These are phyloP conservation scores for Mastacembelus armatus DNA, from an alignment of 2,797 vertebrate species.

Conservation along the genomic window DNA sequence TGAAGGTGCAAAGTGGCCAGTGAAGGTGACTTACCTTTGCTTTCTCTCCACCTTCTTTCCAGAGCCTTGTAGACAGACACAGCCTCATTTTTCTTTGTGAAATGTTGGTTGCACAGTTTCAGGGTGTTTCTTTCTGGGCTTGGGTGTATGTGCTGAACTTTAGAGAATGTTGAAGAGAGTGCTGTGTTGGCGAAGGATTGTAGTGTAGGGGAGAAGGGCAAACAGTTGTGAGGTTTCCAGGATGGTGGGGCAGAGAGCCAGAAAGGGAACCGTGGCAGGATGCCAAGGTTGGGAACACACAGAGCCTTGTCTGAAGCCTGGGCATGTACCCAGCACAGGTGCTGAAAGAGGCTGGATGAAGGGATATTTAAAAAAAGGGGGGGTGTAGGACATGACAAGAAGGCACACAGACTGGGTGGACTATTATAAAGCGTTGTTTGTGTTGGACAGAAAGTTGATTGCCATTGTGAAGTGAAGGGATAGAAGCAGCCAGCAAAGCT, in stretches of 20 bases:
- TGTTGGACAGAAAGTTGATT: conserved; percentile 66
- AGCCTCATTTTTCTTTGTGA: conserved; percentile 42
- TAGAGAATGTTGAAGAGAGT: conserved; percentile 28
- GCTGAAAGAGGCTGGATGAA: conserved; percentile 75
- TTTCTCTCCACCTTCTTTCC: conserved; percentile 47
- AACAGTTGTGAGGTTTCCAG: conserved; percentile 82
- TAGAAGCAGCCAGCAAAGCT: conserved; percentile 39
- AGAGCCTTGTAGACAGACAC: conserved; percentile 24
- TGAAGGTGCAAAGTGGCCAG: conserved; percentile 65
- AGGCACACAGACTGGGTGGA: conserved; percentile 57
- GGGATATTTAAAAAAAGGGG: conserved; percentile 45
- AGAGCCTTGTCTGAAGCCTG: conserved; percentile 79
- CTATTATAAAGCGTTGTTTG: conserved; percentile 68
- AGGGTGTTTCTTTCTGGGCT: conserved; percentile 51
- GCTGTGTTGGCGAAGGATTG: conserved; percentile 45
- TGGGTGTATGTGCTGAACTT: conserved; percentile 37
- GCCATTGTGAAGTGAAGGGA: conserved; percentile 49
- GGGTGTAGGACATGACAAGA: conserved; percentile 41
- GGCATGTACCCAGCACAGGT: conserved; percentile 84
- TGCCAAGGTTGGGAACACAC: conserved; percentile 79
- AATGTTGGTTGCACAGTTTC: conserved; percentile 29
- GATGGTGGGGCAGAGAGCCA: conserved; percentile 75
- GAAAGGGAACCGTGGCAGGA: conserved; percentile 70
- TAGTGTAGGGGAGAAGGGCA: conserved; percentile 66
- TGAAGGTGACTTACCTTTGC: conserved; percentile 67